Evolutionary conservation across 30 jellyfish, hydroid and myxozoan species (phyloP), one percentile per base, ranked within the genome.

Genomic region (Hydractinia symbiolongicarpus): DNA sequence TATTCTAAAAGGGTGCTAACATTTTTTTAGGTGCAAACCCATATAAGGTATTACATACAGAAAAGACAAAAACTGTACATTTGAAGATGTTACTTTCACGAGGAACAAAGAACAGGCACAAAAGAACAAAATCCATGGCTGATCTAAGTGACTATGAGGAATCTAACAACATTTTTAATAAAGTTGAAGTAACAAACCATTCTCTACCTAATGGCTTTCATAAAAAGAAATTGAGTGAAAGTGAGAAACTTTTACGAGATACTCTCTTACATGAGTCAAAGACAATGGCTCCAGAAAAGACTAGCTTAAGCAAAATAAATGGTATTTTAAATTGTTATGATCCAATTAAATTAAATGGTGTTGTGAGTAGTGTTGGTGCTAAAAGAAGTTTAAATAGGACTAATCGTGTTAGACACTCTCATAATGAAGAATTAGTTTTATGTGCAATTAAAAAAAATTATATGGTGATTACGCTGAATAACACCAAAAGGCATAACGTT

Each of bases 191-290:
- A 8, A 64, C 74, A 6, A 51, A 64, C 52, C 74, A 44, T 44
- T 64, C 66, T 77, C 9, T 30, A n/a, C 58, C 30, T 8, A 53
- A 52, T 7, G 74, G 76, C 71, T 52, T 56, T 51, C 50, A 50
- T 58, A 61, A 51, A 57, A 75, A 40, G 75, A 70, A 83, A 83
- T 49, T 91, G 83, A 91, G 89, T 77, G 98, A 91, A 83, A 76
- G 95, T 13, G 98, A 91, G 60, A 86, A 60, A 61, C 85, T 91
- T 0, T 77, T 91, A 55, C 82, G 98, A 19, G 98, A 86, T 54
- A 91, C 98, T 4, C 53, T 91, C 69, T 40, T 87, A 13, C 98
- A 91, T 53, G 98, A 91, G 76, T 91, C 98, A 17, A 91, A 91
- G 67, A 84, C 94, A 5, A 91, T 91, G 94, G 72, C 73, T 55